Evolutionary conservation across 2,888 invertebrate genomes (phyloP).

Genomic region (Uloborus plumipes): DNA sequence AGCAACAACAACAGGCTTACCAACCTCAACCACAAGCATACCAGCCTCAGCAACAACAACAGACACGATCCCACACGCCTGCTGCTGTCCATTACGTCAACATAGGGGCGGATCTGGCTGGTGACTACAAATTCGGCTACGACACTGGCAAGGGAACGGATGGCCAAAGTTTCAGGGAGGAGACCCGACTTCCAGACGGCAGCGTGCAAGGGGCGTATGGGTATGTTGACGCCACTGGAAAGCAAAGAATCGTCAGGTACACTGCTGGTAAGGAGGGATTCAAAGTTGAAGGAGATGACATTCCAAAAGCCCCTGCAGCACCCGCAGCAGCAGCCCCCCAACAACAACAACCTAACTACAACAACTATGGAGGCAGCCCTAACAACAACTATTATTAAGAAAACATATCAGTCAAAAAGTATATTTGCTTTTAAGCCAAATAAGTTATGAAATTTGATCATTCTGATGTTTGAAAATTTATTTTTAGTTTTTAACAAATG

Average conservation of each 20-base stretch:
- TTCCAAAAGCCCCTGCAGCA: constrained; percentile 40
- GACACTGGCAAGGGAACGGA: constrained; percentile 62
- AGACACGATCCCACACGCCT: constrained; percentile 22
- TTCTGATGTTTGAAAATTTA: too few species aligned
- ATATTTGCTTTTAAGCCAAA: too few species aligned
- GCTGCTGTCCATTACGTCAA: constrained; percentile 65
- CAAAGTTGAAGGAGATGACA: constrained; percentile 59
- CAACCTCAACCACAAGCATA: constrained; percentile 30
- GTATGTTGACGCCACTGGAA: constrained; percentile 63
- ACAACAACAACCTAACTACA: constrained; percentile 12
- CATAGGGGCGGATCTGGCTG: constrained; percentile 59
- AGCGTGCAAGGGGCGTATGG: constrained; percentile 65
- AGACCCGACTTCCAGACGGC: constrained; percentile 65
- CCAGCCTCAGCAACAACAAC: constrained; percentile 18
- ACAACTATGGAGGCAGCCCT: constrained; percentile 17
- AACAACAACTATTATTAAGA: constrained; percentile 10
- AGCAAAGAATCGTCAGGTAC: constrained; percentile 66
- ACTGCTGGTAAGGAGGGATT: constrained; percentile 67
- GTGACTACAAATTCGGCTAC: constrained; percentile 66
- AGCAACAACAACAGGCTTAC: constrained; percentile 10
- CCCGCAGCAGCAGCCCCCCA: constrained; percentile 23
- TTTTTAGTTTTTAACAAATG: too few species aligned
- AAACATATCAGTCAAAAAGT: not conserved
- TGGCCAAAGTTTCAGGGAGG: constrained; percentile 65
- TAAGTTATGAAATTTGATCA: too few species aligned